Base-by-base conservation (phyloP, 2,797 vertebrate genomes). In the Ibycter americanus region DNA sequence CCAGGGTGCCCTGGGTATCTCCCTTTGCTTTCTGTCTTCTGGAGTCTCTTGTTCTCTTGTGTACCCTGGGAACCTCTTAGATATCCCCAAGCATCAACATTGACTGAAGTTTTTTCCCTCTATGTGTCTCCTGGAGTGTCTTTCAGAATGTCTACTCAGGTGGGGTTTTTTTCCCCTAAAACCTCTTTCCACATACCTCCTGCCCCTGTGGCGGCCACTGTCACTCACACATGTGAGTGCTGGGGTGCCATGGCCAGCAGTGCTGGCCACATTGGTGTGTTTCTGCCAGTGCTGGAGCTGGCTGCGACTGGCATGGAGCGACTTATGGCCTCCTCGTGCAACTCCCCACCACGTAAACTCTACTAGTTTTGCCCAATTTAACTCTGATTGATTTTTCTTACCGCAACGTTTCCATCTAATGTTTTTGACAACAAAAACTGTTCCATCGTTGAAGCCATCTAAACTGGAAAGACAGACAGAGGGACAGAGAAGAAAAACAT, bases 251-350 rank as follows among this genome's bases (percentile, higher is more conserved):
- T 15, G 26, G 32, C 19, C 27, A 47, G 40, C 31, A 74, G 38
- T 68, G 70, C 20, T 87, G 55, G 55, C 9, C 9, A 15, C 1
- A 1, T 23, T 47, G 23, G 14, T 73, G 16, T 63, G 19, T 52
- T 79, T 63, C 12, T 79, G 27, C 67, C 10, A 4, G 16, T 29
- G 49, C 16, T 46, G 14, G 46, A 59, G 9, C 40, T 76, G 40
- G 9, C 42, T 54, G 4, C 3, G 7, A 9, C 34, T 34, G 21
- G 5, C 42, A 27, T 3, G 1, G 29, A 52, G 66, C 2, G 1
- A 46, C 27, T 73, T 8, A 2, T 59, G 38, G n/a, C 22, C 25
- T 40, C n/a, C 20, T 44, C 17, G 17, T 18, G 18, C 26, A 63
- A 10, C 11, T 86, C 27, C 13, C 8, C n/a, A 27, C 16, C 36